A percentile compares a stretch with the other conserved stretches of the same genome.
These are phyloP conservation scores for Oreotrochilus melanogaster DNA, from an alignment of 2,113 vertebrate genomes.

Conservation along the genomic window DNA sequence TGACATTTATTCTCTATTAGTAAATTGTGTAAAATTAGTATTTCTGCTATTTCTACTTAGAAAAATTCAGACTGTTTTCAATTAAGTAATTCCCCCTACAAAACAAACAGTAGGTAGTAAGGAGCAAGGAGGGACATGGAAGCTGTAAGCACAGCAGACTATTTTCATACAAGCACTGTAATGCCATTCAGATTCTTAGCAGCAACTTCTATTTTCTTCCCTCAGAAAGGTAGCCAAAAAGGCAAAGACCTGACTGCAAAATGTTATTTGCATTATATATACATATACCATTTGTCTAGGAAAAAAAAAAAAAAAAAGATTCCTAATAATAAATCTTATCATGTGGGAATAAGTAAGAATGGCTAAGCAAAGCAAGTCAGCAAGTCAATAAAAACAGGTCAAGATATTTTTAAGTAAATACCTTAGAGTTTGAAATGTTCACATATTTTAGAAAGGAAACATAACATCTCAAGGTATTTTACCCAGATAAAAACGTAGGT, in stretches of 20 bases:
- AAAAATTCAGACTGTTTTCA: background rate
- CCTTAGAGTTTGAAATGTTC: background rate
- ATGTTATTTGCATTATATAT: background rate
- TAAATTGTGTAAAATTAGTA: background rate
- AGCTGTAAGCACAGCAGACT: background rate
- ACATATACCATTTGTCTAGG: background rate
- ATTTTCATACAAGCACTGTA: background rate
- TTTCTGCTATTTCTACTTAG: background rate
- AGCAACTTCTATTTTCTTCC: background rate
- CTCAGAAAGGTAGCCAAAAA: background rate
- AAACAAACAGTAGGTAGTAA: background rate
- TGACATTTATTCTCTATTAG: background rate
- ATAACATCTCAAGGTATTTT: background rate
- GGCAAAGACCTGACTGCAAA: background rate
- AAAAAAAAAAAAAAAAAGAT: background rate
- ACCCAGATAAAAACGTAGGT: background rate
- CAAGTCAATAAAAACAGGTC: background rate
- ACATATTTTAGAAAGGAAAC: background rate
- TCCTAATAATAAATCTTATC: background rate
- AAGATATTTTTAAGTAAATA: constrained; percentile 5
- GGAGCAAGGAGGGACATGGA: background rate
- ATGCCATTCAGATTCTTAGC: background rate
- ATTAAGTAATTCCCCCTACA: background rate
- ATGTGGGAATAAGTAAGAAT: background rate
- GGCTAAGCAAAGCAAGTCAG: background rate